Evolutionary conservation across 2,888 invertebrate species (phyloP).

Genomic region (Fabriciana adippe): DNA sequence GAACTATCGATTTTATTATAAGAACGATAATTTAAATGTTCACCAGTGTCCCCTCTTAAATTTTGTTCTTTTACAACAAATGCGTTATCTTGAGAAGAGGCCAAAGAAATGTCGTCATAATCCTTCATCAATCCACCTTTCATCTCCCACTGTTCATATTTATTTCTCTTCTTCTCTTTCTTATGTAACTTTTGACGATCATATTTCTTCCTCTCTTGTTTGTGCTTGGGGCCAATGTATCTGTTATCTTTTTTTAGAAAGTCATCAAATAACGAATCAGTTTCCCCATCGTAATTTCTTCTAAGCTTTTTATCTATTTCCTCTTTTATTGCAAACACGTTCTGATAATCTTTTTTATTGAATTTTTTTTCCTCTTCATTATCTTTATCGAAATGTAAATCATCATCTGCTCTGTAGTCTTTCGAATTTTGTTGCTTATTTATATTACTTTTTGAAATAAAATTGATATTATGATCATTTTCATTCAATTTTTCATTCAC

Average conservation of each 20-base stretch:
- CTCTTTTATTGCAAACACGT: conserved; percentile 25
- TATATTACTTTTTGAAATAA: conserved; percentile 30
- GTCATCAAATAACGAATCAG: conserved; percentile 61
- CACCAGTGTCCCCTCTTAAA: conserved; percentile 1
- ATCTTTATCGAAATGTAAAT: neutral
- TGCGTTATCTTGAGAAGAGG: conserved; percentile 41
- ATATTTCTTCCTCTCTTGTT: conserved; percentile 63
- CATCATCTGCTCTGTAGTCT: neutral
- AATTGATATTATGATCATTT: neutral
- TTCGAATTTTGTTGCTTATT: conserved; percentile 13
- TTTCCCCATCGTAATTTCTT: conserved; percentile 24
- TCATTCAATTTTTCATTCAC: conserved; percentile 2
- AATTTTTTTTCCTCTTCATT: neutral
- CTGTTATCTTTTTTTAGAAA: conserved; percentile 66
- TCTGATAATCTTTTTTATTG: conserved; percentile 2
- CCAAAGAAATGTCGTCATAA: conserved; percentile 61
- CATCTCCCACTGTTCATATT: conserved; percentile 75
- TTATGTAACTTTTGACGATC: conserved; percentile 66
- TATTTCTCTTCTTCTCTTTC: conserved; percentile 71
- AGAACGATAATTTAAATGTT: neutral
- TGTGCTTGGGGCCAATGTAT: conserved; percentile 59
- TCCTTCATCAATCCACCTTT: conserved; percentile 70
- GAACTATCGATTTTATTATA: neutral
- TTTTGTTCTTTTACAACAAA: conserved; percentile 41
- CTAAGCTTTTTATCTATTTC: conserved; percentile 20